A percentile compares a stretch with the other conserved stretches of the same genome.
Conservation (phyloP, 1,140 invertebrate species). For the Gryon sp. region DNA sequence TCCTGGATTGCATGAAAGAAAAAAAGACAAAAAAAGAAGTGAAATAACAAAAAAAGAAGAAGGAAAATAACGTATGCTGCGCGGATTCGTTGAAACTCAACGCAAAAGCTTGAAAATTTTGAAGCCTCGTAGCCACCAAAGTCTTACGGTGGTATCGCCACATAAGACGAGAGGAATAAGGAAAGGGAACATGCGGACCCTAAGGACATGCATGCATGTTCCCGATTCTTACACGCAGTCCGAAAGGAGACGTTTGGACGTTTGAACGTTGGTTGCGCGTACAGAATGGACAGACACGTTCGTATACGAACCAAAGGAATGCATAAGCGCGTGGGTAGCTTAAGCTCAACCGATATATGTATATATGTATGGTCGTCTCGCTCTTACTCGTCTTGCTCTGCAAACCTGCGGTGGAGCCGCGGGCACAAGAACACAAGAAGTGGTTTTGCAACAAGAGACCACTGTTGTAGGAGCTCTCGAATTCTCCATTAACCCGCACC, state of each 20-base stretch:
- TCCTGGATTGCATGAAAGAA: constrained; percentile 61
- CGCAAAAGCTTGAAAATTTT: constrained; percentile 63
- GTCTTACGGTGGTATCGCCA: too few species aligned
- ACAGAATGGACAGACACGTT: constrained; percentile 53
- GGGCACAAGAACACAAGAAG: constrained; percentile 67
- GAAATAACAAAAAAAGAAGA: too few species aligned
- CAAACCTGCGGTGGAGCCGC: constrained; percentile 65
- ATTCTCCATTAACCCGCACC: constrained; percentile 26
- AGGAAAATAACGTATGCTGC: too few species aligned
- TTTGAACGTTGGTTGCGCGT: too few species aligned
- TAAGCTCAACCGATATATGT: constrained; percentile 16
- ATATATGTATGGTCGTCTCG: background rate
- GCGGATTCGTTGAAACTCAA: constrained; percentile 55
- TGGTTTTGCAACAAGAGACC: constrained; percentile 70
- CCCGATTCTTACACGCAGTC: constrained; percentile 69
- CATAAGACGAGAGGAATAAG: constrained; percentile 6
- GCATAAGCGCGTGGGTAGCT: constrained; percentile 72
- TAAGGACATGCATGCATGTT: constrained; percentile 70
- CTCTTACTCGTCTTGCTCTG: background rate
- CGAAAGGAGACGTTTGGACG: constrained; percentile 45
- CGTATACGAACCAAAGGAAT: constrained; percentile 63
- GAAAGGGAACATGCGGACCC: constrained; percentile 37
- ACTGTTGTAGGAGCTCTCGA: constrained; percentile 51
- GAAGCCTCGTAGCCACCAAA: too few species aligned
- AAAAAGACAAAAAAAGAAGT: too few species aligned